Evolutionary conservation across 2,113 vertebrate genomes (phyloP), one percentile per base, ranked within the genome.

Genomic region (Tylochromis polylepis): DNA sequence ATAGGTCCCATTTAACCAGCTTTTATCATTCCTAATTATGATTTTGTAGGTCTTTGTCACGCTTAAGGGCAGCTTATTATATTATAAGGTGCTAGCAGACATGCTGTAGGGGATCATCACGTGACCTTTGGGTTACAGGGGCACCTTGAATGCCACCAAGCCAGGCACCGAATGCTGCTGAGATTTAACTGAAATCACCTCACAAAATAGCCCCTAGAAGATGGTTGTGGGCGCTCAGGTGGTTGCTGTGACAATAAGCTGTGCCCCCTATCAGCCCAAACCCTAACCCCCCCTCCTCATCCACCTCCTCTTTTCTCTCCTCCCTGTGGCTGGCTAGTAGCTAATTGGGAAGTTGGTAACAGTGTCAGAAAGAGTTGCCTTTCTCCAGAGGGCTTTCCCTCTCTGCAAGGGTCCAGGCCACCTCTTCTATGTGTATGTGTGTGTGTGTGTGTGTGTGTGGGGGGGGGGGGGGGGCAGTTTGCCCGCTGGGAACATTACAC

Each of bases 391-490:
- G 88, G 90, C 90, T 92, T 87, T 91, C 89, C 89, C 83, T 93
- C 91, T 85, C 91, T 89, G 84, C 72, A 16, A 87, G 90, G 87
- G 93, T 90, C 89, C 85, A 82, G 89, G 84, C 90, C 84, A 84
- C 87, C 59, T 85, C 91, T 90, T 75, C 24, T 46, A 8, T 81
- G 79, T 90, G 87, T 85, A 59, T 86, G 55, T 82, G 80, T 84
- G 72, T 89, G 85, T 91, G 85, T 88, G 88, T 86, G 83, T 94
- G 94, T 95, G 95, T 96, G 94, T 96, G 67, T 10, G 67, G 59
- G 36, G 29, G 83, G 97, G 97, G n/a, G n/a, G n/a, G n/a, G n/a
- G n/a, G n/a, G n/a, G n/a, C n/a, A 96, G 97, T 97, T 97, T 96
- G 60, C 92, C 91, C 86, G 87, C 92, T 89, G 89, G 86, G 67